phyloP scores from a whole-genome alignment of 2,113 vertebrate genomes.

The rabbit (Oryctolagus cuniculus) region mOryCun1.1 NC_091440.1:6434001-6434500 shows the following conservation, averaged over 20 bases:
- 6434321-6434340: slow-evolving; percentile 20
- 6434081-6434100: slow-evolving; percentile 32
- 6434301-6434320: not conserved
- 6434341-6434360: not conserved
- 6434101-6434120: slow-evolving; percentile 69
- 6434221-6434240: slow-evolving; percentile 30
- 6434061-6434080: slow-evolving; percentile 51
- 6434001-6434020: slow-evolving; percentile 62
- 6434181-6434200: not conserved
- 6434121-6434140: slow-evolving; percentile 58
- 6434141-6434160: slow-evolving; percentile 56
- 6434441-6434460: slow-evolving; percentile 25
- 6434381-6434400: not conserved
- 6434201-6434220: slow-evolving; percentile 9
- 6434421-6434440: not conserved
- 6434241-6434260: not conserved
- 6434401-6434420: not conserved
- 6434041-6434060: slow-evolving; percentile 42
- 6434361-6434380: not conserved
- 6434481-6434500: slow-evolving; percentile 14
- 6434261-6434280: not conserved
- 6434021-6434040: slow-evolving; percentile 45
- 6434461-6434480: slow-evolving; percentile 4
- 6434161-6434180: slow-evolving; percentile 46
- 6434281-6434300: slow-evolving; percentile 24